Percentiles rank a stretch among this genome's conserved stretches.
Evolutionary conservation across 2,797 vertebrate genomes (phyloP).

Genomic region (Glyptemys insculpta): DNA sequence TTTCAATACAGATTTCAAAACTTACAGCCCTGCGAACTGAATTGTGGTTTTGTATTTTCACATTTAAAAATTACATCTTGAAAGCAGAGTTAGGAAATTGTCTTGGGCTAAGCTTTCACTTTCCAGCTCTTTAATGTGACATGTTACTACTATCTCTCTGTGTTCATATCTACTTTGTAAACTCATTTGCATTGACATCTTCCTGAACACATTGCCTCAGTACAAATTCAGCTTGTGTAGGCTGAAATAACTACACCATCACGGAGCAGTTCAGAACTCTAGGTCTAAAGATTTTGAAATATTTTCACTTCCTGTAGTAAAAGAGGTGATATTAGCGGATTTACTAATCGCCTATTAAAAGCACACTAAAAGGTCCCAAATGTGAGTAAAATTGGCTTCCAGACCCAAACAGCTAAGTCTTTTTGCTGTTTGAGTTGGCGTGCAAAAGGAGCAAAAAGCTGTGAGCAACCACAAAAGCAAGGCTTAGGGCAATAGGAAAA

Average conservation of each 20-base stretch:
- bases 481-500: not conserved
- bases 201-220: not conserved
- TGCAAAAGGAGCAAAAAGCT: not conserved
- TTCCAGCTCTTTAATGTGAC: not conserved
- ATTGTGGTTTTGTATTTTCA: not conserved
- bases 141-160: not conserved
- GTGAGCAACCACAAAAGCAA: not conserved
- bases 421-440: not conserved
- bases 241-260: not conserved
- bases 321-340: not conserved
- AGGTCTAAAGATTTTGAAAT: not conserved
- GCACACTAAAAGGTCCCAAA: not conserved
- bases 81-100: not conserved
- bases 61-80: not conserved
- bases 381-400: not conserved
- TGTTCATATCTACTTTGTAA: not conserved
- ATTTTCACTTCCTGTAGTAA: not conserved
- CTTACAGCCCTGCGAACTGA: not conserved
- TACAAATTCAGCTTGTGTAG: not conserved
- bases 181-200: not conserved
- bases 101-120: not conserved
- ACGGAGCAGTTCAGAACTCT: not conserved
- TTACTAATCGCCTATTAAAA: not conserved
- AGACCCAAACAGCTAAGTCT: not conserved
- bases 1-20: conserved; percentile 40